phyloP scores from a whole-genome alignment of 2,113 vertebrate species.

The Syngnathus floridae region DNA sequence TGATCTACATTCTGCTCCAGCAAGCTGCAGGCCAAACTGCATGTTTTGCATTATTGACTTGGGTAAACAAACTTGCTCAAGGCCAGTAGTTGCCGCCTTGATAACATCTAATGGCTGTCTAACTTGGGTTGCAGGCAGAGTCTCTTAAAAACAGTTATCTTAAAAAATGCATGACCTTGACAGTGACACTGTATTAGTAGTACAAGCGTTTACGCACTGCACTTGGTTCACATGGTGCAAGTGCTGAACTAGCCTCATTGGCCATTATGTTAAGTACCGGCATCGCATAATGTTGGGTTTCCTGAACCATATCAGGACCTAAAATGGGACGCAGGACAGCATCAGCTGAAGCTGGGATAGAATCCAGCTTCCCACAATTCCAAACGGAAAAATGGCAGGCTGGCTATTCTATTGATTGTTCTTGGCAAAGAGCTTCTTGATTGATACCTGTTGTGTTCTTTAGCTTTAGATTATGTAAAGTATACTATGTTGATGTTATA shows the following conservation, averaged over 20 bases:
- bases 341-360: not conserved
- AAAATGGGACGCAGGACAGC: no score
- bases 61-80: constrained; percentile 24
- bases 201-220: not conserved
- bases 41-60: constrained; percentile 54
- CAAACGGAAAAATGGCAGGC: not conserved
- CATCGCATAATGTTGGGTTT: no score
- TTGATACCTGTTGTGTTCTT: not conserved
- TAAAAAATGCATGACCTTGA: constrained; percentile 47
- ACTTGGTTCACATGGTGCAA: not conserved
- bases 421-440: not conserved
- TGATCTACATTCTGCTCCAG: constrained; percentile 31
- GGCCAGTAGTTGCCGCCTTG: constrained; percentile 32
- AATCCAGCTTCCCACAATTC: not conserved
- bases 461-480: not conserved
- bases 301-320: no score
- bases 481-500: not conserved
- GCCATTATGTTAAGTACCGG: no score
- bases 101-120: constrained; percentile 23
- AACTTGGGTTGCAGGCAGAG: not conserved
- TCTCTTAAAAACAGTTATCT: constrained; percentile 35
- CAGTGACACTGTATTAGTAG: constrained; percentile 21
- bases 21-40: constrained; percentile 15
- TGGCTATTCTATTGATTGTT: not conserved
- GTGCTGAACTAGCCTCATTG: no score